phyloP scores from a whole-genome alignment of 2,888 invertebrate genomes.

The Halictus ligatus region DNA sequence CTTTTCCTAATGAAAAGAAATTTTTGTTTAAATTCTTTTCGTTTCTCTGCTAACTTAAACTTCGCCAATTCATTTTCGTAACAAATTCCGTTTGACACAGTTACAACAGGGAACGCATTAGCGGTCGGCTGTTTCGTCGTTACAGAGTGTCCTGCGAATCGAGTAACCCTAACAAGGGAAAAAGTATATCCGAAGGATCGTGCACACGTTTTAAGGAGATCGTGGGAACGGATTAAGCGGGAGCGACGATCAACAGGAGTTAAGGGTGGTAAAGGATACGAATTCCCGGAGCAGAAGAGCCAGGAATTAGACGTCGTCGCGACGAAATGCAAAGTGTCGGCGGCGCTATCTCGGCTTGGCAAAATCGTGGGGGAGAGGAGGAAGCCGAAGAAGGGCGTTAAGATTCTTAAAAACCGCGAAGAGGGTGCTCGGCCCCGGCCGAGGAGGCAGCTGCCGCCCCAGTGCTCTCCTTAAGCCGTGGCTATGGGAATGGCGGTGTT shows the following conservation, averaged over 20 bases:
- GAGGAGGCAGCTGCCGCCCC: constrained; percentile 67
- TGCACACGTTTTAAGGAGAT: constrained; percentile 1
- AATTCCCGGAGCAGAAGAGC: background rate
- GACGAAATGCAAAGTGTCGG: constrained; percentile 78
- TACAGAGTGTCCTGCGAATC: background rate
- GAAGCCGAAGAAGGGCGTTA: constrained; percentile 72
- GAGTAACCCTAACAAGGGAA: background rate
- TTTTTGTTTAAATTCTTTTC: too few species aligned
- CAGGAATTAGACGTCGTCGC: constrained; percentile 70
- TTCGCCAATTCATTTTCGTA: too few species aligned
- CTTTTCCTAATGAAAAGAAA: too few species aligned
- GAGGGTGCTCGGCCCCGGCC: constrained; percentile 62
- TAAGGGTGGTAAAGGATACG: constrained; percentile 34
- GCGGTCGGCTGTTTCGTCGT: background rate
- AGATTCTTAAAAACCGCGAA: constrained; percentile 79
- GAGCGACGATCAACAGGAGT: constrained; percentile 41
- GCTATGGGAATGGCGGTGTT: constrained; percentile 58
- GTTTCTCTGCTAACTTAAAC: too few species aligned
- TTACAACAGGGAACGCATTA: too few species aligned
- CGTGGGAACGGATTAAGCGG: constrained; percentile 38
- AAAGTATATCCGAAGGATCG: background rate
- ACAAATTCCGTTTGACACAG: too few species aligned
- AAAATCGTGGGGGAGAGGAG: constrained; percentile 55
- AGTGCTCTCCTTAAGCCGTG: constrained; percentile 69
- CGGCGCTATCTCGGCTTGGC: constrained; percentile 70